Evolutionary conservation across 2,113 vertebrate species (phyloP).

Genomic region (Aegotheles bennettii): DNA sequence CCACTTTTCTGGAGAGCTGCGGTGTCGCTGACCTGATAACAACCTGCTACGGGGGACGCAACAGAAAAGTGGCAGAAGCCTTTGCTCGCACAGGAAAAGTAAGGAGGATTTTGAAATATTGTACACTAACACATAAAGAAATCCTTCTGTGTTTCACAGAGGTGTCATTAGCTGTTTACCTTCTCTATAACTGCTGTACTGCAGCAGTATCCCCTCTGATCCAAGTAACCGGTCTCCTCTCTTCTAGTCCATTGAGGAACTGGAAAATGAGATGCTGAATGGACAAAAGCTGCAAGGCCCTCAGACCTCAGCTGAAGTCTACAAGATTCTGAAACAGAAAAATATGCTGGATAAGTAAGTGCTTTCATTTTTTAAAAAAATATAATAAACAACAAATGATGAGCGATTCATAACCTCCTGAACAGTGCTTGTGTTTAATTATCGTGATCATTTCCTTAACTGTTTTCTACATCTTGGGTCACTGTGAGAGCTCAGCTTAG

Average conservation of each 20-base stretch:
- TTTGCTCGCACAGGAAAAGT: slow-evolving; percentile 82
- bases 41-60: slow-evolving; percentile 86
- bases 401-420: neutral
- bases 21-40: slow-evolving; percentile 87
- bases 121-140: neutral
- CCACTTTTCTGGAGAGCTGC: slow-evolving; percentile 87
- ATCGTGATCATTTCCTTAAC: neutral
- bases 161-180: neutral
- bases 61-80: slow-evolving; percentile 84
- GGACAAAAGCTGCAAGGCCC: slow-evolving; percentile 92
- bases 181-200: neutral
- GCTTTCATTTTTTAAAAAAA: neutral
- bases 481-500: neutral
- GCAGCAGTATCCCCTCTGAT: neutral
- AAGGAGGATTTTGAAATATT: neutral
- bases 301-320: slow-evolving; percentile 73
- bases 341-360: slow-evolving; percentile 67
- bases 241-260: slow-evolving; percentile 78
- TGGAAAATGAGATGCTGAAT: slow-evolving; percentile 87
- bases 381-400: neutral
- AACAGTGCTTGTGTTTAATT: neutral
- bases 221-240: neutral
- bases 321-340: slow-evolving; percentile 71
- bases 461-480: neutral
- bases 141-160: neutral